Evolutionary conservation across 1,140 invertebrate genomes (phyloP).

Genomic region (Orchesella cincta): DNA sequence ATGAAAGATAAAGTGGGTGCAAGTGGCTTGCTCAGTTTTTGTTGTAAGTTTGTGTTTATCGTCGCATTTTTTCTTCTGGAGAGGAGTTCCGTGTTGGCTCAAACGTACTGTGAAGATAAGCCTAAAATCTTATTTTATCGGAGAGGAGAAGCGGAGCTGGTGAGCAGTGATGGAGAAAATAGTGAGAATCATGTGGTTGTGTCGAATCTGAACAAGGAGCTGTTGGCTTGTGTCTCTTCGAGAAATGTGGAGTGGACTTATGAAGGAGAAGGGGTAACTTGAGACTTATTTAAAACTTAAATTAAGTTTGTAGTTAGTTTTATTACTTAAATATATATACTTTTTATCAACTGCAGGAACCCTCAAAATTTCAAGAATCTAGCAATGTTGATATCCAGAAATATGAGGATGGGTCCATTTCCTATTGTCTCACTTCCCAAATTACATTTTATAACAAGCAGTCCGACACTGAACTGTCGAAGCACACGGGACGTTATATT

Average conservation of each 20-base stretch:
- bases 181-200: not conserved
- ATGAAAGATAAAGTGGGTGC: not conserved
- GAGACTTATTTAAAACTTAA: not conserved
- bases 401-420: slow-evolving; percentile 1
- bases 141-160: not conserved
- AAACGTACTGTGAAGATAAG: slow-evolving; percentile 24
- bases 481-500: slow-evolving; percentile 36
- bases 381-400: slow-evolving; percentile 14
- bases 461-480: slow-evolving; percentile 28
- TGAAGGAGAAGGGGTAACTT: slow-evolving; percentile 30
- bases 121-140: slow-evolving; percentile 21
- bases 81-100: too few relatives aligned
- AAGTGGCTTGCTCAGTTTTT: not conserved
- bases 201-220: slow-evolving; percentile 15
- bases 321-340: not conserved
- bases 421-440: slow-evolving; percentile 22
- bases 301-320: not conserved
- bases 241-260: slow-evolving; percentile 39
- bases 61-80: not conserved
- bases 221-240: slow-evolving; percentile 16
- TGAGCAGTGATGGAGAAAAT: not conserved
- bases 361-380: slow-evolving; percentile 25
- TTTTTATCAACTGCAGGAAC: slow-evolving; percentile 20
- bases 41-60: too few relatives aligned
- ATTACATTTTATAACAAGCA: slow-evolving; percentile 19